Evolutionary conservation across 2,113 vertebrate species (phyloP).

Genomic region (Panurus biarmicus): DNA sequence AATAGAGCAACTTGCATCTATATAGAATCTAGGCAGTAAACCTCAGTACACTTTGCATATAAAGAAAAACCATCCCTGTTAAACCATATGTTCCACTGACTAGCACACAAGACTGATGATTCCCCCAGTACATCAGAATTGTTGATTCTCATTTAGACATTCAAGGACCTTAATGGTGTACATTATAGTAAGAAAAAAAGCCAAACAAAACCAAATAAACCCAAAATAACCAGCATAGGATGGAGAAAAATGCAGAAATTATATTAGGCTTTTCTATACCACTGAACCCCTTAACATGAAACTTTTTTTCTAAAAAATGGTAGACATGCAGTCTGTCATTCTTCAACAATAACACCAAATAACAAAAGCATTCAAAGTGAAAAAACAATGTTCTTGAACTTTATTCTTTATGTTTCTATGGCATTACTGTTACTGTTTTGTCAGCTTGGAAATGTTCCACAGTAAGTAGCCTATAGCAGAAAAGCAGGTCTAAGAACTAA

Average conservation of each 20-base stretch:
- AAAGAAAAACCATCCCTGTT: neutral
- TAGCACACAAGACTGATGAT: neutral
- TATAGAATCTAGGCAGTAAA: neutral
- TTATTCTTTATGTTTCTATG: neutral
- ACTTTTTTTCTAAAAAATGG: neutral
- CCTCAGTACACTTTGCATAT: neutral
- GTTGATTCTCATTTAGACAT: neutral
- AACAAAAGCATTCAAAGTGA: neutral
- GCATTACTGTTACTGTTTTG: neutral
- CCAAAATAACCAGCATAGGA: neutral
- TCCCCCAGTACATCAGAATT: neutral
- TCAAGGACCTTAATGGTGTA: neutral
- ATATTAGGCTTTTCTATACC: neutral
- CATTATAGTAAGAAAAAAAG: neutral
- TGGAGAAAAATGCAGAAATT: neutral
- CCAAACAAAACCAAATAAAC: neutral
- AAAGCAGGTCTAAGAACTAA: slow-evolving; percentile 33
- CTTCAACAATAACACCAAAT: neutral
- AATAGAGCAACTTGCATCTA: neutral
- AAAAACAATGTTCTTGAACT: neutral
- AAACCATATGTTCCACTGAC: neutral
- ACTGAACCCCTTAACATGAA: neutral
- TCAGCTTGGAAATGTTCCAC: neutral
- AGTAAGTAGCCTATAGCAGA: slow-evolving; percentile 14
- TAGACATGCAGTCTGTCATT: neutral